Conservation (phyloP, 2,797 vertebrate genomes). For the Falco novaeseelandiae region DNA sequence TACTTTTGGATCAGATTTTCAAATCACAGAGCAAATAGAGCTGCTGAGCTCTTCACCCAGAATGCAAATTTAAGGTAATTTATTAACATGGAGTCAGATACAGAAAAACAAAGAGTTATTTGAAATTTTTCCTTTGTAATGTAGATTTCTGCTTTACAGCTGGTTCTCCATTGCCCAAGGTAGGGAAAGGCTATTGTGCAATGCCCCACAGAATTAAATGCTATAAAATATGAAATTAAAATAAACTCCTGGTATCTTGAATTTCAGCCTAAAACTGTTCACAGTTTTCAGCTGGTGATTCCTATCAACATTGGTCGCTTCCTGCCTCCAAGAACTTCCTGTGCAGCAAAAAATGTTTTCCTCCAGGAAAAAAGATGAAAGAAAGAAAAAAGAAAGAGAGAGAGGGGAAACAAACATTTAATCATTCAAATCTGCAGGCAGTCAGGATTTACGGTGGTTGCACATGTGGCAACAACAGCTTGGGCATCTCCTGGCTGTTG, state of each 20-base stretch:
- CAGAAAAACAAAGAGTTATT: not conserved
- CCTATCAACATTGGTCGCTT: not conserved
- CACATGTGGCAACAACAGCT: not conserved
- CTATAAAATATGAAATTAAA: not conserved
- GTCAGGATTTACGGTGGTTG: not conserved
- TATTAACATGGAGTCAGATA: not conserved
- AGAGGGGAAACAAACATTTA: not conserved
- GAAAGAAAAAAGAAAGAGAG: not conserved
- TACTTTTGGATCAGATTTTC: not conserved
- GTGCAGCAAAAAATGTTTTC: not conserved
- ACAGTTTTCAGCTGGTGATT: not conserved
- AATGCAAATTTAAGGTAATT: not conserved
- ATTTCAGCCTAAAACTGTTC: not conserved
- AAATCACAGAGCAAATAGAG: not conserved
- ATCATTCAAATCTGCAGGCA: not conserved
- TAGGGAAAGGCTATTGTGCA: not conserved
- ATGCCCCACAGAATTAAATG: not conserved
- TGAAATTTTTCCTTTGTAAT: not conserved
- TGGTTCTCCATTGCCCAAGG: not conserved
- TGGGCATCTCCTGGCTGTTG: not conserved
- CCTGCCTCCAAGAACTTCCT: not conserved
- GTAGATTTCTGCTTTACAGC: not conserved
- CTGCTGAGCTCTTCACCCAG: not conserved
- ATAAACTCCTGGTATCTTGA: not conserved
- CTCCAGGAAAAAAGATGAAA: rapidly evolving